Percentiles rank a stretch among this genome's conserved stretches.
Conservation (phyloP, 1,140 invertebrate species). For the Periplaneta americana region DNA sequence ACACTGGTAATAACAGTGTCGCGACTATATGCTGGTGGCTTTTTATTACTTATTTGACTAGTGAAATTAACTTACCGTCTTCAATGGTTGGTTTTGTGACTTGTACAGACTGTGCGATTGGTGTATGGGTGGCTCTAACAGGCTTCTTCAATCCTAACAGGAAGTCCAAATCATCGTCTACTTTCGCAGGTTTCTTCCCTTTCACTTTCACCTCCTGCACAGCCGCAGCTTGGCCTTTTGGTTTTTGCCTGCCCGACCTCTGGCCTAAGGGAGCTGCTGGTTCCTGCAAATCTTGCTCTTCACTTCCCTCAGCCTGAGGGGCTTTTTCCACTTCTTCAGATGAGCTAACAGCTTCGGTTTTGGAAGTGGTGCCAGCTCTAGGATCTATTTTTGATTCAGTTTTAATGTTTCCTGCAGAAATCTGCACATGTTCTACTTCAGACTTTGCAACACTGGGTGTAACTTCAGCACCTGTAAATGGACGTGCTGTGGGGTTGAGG, state of each 20-base stretch:
- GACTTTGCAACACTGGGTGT: neutral
- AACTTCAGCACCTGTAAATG: too few species aligned
- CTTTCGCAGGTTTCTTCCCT: neutral
- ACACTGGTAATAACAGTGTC: too few species aligned
- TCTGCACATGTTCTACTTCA: neutral
- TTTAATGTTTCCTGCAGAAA: neutral
- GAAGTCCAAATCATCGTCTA: slow-evolving; percentile 5
- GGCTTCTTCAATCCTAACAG: neutral
- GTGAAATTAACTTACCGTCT: neutral
- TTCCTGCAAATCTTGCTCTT: neutral
- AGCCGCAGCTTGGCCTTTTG: neutral
- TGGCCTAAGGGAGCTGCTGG: neutral
- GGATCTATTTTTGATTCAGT: neutral
- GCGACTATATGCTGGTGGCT: too few species aligned
- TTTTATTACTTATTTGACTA: too few species aligned
- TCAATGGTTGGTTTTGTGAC: slow-evolving; percentile 2
- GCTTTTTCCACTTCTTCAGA: neutral
- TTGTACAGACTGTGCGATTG: neutral
- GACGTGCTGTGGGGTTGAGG: neutral
- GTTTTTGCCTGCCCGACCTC: neutral
- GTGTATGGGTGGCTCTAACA: neutral
- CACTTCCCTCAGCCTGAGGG: neutral
- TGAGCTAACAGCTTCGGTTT: neutral
- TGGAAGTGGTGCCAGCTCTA: neutral
- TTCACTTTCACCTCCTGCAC: neutral